A percentile compares a stretch with the other conserved stretches of the same genome.
Evolutionary conservation across 2,888 invertebrate genomes (phyloP).

Genomic region (Microplitis manilae): DNA sequence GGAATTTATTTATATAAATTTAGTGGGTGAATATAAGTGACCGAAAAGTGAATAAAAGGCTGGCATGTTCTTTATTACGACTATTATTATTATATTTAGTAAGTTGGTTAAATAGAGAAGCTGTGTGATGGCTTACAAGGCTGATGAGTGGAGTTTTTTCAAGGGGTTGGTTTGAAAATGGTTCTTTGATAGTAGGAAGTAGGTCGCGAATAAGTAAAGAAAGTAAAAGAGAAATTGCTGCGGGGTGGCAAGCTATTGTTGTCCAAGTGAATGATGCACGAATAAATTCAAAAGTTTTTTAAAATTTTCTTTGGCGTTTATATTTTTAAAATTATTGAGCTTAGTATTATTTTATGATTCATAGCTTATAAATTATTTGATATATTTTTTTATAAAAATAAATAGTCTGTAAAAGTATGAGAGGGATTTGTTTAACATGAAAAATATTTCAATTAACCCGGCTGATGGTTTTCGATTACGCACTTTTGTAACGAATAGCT

Average conservation of each 20-base stretch:
- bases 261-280: constrained; percentile 49
- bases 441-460: constrained; percentile 39
- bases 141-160: constrained; percentile 20
- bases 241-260: constrained; percentile 45
- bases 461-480: constrained; percentile 37
- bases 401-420: background rate
- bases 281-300: constrained; percentile 50
- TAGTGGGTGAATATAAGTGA: too few species aligned
- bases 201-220: constrained; percentile 54
- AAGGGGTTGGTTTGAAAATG: constrained; percentile 16
- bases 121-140: constrained; percentile 31
- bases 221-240: constrained; percentile 50
- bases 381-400: background rate
- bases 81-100: background rate
- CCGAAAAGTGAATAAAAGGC: too few species aligned
- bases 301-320: constrained; percentile 20
- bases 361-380: background rate
- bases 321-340: constrained; percentile 6
- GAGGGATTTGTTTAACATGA: background rate
- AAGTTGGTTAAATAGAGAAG: constrained; percentile 49
- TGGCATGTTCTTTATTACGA: background rate
- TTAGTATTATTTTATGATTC: background rate
- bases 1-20: too few species aligned
- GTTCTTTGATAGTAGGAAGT: constrained; percentile 44
- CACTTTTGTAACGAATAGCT: constrained; percentile 2